Conservation (phyloP, 2,888 invertebrate genomes). For the Tryphoninae sp. region DNA sequence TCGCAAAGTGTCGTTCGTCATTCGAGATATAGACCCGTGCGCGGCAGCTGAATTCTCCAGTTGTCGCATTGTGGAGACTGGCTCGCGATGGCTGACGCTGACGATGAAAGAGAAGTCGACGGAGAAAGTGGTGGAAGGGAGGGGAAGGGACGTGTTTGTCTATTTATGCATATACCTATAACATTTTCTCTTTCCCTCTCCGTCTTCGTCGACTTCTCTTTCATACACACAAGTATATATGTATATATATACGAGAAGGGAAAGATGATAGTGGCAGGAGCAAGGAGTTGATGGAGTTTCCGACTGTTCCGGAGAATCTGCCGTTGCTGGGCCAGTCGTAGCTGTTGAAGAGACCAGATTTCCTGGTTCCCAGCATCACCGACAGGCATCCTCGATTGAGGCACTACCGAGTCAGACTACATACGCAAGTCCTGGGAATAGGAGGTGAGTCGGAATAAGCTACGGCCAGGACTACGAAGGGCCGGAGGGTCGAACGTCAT, state of each 20-base stretch:
- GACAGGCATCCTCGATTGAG: slow-evolving; percentile 37
- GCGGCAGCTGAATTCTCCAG: slow-evolving; percentile 50
- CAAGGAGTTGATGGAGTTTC: slow-evolving; percentile 64
- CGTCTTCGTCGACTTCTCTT: too few relatives aligned
- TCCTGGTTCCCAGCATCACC: slow-evolving; percentile 27
- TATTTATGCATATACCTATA: too few relatives aligned
- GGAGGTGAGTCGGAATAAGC: slow-evolving; percentile 20
- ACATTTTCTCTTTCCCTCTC: too few relatives aligned
- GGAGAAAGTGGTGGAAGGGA: not conserved
- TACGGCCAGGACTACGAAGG: slow-evolving; percentile 31
- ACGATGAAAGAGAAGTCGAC: slow-evolving; percentile 27
- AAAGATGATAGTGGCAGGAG: slow-evolving; percentile 55
- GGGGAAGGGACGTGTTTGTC: slow-evolving; percentile 23
- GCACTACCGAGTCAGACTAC: slow-evolving; percentile 9
- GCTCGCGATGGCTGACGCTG: slow-evolving; percentile 19
- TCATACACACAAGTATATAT: not conserved
- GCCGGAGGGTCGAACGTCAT: slow-evolving; percentile 56
- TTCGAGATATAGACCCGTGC: slow-evolving; percentile 38
- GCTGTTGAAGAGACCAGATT: slow-evolving; percentile 46
- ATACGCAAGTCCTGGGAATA: slow-evolving; percentile 12
- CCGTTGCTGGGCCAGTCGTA: slow-evolving; percentile 34
- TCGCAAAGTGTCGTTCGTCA: slow-evolving; percentile 62
- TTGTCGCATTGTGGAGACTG: slow-evolving; percentile 37
- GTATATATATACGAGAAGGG: slow-evolving; percentile 19
- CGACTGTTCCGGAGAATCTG: slow-evolving; percentile 53